Evolutionary conservation across 2,888 invertebrate species (phyloP).

Genomic region (Andrena bicolor): DNA sequence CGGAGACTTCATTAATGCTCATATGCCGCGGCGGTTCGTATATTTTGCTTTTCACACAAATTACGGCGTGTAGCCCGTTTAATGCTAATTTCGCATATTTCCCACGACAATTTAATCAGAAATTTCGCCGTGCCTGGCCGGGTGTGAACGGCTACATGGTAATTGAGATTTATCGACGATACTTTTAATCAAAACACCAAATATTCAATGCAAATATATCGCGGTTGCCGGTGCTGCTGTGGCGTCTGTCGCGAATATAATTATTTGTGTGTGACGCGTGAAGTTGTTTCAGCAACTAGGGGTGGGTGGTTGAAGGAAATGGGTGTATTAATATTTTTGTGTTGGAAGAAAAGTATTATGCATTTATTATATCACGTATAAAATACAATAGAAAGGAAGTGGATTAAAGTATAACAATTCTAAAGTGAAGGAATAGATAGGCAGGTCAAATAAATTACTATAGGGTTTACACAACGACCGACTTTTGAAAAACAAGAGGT

Average conservation of each 20-base stretch:
- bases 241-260: background rate
- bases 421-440: background rate
- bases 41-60: conserved; percentile 70
- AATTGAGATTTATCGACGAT: conserved; percentile 62
- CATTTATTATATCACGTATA: too few species aligned
- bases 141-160: conserved; percentile 16
- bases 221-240: background rate
- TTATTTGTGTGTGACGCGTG: background rate
- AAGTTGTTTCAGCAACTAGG: too few species aligned
- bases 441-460: too few species aligned
- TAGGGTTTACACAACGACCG: too few species aligned
- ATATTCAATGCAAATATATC: conserved; percentile 40
- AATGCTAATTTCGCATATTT: conserved; percentile 69
- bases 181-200: conserved; percentile 57
- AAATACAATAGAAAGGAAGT: background rate
- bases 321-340: too few species aligned
- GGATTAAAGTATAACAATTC: background rate
- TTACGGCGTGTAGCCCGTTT: conserved; percentile 62
- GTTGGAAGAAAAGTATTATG: too few species aligned
- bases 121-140: conserved; percentile 35
- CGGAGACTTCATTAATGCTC: conserved; percentile 70
- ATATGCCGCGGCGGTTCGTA: conserved; percentile 49
- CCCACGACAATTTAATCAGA: conserved; percentile 67
- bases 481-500: too few species aligned
- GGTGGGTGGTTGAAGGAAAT: too few species aligned